These are phyloP conservation scores for Acanthiza pusilla DNA, from an alignment of 2,797 vertebrate species.

Conservation along the genomic window DNA sequence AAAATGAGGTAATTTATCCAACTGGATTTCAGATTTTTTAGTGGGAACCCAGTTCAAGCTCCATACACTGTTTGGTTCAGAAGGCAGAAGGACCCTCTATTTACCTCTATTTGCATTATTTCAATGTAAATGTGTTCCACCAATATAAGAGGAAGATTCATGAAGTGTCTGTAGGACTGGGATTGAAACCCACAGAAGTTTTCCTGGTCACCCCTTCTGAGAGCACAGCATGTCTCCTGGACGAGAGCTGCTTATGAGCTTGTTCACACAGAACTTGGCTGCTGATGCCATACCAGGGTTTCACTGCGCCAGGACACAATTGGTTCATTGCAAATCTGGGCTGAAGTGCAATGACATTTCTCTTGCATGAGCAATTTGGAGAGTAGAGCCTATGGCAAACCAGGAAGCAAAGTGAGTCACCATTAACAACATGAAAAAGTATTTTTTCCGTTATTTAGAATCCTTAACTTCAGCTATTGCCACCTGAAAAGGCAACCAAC, in stretches of 20 bases:
- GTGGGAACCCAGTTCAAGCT: neutral
- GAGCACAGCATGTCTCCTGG: neutral
- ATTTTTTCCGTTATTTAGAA: neutral
- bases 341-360: neutral
- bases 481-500: neutral
- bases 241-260: neutral
- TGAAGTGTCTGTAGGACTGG: too few species aligned
- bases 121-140: neutral
- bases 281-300: neutral
- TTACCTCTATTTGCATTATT: neutral
- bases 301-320: neutral
- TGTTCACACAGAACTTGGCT: accelerated
- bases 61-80: neutral
- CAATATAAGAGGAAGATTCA: neutral
- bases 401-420: neutral
- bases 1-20: neutral
- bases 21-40: neutral
- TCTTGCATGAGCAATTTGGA: neutral
- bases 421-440: neutral
- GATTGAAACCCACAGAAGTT: neutral
- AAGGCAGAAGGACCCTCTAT: neutral
- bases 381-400: neutral
- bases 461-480: neutral
- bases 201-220: neutral
- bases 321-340: neutral